A percentile compares a stretch with the other conserved stretches of the same genome.
These are phyloP conservation scores for Tyrannus savana DNA, from an alignment of 2,113 vertebrate species.

Conservation along the genomic window DNA sequence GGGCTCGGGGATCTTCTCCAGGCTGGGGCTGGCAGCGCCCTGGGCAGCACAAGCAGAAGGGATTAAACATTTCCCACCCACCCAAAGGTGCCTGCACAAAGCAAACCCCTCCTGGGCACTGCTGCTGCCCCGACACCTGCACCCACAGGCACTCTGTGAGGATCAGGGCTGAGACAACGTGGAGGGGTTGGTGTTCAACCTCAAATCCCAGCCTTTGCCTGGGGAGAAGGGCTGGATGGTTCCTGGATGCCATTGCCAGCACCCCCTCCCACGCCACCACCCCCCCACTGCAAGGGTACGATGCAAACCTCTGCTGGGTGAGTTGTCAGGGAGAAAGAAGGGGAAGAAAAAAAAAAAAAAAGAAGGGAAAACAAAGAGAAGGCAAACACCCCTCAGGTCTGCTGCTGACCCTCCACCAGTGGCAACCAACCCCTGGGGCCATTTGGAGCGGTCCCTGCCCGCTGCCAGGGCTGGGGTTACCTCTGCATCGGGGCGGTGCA, in stretches of 20 bases:
- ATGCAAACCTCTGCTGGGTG: background rate
- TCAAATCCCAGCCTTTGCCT: accelerated
- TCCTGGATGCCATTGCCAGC: background rate
- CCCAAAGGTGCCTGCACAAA: background rate
- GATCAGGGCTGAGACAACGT: accelerated
- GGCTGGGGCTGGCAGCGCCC: constrained; percentile 69
- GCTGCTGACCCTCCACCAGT: background rate
- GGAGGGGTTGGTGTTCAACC: background rate
- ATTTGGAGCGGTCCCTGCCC: accelerated
- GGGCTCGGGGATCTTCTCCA: constrained; percentile 88
- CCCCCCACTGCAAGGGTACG: accelerated
- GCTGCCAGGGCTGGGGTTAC: background rate
- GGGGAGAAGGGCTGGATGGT: background rate
- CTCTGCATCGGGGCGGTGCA: constrained; percentile 87
- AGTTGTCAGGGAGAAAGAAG: background rate
- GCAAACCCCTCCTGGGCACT: background rate
- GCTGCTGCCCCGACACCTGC: accelerated
- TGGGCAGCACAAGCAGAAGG: constrained; percentile 17
- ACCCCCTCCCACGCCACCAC: background rate
- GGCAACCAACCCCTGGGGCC: accelerated
- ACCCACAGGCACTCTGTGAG: background rate
- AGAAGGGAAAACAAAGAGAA: accelerated
- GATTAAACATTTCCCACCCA: background rate
- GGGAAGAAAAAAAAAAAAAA: too few species aligned
- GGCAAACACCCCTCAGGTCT: accelerated